Base-by-base conservation (phyloP, 2,113 vertebrate genomes). In the Podarcis cretensis region DNA sequence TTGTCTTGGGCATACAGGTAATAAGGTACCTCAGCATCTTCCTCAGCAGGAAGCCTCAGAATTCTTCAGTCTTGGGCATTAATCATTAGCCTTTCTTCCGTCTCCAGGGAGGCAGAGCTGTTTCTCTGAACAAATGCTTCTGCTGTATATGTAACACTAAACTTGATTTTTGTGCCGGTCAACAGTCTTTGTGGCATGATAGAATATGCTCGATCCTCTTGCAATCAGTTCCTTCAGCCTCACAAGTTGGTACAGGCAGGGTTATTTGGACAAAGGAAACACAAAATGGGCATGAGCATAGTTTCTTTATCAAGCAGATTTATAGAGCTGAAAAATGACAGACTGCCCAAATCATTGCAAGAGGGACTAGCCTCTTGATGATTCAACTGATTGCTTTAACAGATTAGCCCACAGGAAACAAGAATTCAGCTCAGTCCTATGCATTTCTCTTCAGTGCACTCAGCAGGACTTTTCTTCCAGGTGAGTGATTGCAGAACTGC, bases 151-250 rank as follows among this genome's bases (percentile, higher is more conserved):
- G 2, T 0, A 6, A 40, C 63, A 40, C 13, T 6, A 37, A 35
- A 48, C 32, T 6, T 37, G 1, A 4, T 25, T 21, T 6, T 68
- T 57, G 13, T 75, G 54, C 6, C n/a, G 30, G 12, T 40, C 71
- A 87, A 27, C 4, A 20, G 66, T 35, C 48, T 66, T 30, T 1
- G 0, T 0, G n/a, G 21, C 80, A 27, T 10, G 0, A n/a, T 0
- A 2, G 83, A 59, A 54, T 0, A 63, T 77, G 79, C 87, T 57
- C 65, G 3, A 35, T 48, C 32, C 71, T 79, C n/a, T 69, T 80
- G 2, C 54, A 27, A 48, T 54, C 54, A 23, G 32, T 80, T 69
- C n/a, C 75, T 54, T 71, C 25, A 14, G 20, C 20, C 35, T 40
- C 65, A 20, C 35, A 30, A 84, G 83, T n/a, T 14, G 23, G 82